A percentile compares a stretch with the other conserved stretches of the same genome.
phyloP scores from a whole-genome alignment of 2,888 invertebrate genomes.

The Acronicta alni region DNA sequence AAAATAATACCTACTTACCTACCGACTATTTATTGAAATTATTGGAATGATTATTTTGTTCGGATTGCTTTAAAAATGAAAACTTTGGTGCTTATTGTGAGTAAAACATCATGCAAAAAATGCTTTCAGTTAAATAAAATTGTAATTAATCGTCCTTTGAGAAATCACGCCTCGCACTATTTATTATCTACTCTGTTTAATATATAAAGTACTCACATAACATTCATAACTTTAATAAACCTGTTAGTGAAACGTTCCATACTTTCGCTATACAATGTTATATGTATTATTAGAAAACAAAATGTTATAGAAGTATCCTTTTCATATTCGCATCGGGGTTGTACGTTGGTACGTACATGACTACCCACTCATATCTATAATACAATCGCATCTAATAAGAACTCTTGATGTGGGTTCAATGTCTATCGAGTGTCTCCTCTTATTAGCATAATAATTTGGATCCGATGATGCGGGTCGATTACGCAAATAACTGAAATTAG shows the following conservation, averaged over 20 bases:
- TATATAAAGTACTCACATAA: constrained; percentile 33
- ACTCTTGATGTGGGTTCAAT: constrained; percentile 76
- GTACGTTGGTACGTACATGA: constrained; percentile 8
- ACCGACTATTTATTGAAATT: constrained; percentile 1
- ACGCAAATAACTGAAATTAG: constrained; percentile 34
- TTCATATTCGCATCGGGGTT: constrained; percentile 12
- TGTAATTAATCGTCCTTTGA: constrained; percentile 13
- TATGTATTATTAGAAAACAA: constrained; percentile 40
- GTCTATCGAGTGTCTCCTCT: constrained; percentile 61
- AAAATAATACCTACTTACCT: no score
- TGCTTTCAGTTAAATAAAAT: constrained; percentile 24
- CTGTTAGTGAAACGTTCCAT: constrained; percentile 37
- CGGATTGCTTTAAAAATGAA: not conserved
- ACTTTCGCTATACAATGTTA: constrained; percentile 31
- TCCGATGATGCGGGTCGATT: constrained; percentile 62
- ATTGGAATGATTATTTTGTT: constrained; percentile 12
- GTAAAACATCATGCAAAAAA: not conserved
- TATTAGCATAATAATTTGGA: constrained; percentile 77
- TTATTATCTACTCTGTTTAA: not conserved
- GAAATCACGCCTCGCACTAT: constrained; percentile 19
- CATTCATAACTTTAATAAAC: constrained; percentile 50
- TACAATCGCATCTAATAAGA: constrained; percentile 77
- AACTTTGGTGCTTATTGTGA: not conserved
- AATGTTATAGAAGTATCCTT: constrained; percentile 14
- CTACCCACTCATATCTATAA: constrained; percentile 68